phyloP scores from a whole-genome alignment of 2,113 vertebrate species.

The Plecturocebus donacophilus region DNA sequence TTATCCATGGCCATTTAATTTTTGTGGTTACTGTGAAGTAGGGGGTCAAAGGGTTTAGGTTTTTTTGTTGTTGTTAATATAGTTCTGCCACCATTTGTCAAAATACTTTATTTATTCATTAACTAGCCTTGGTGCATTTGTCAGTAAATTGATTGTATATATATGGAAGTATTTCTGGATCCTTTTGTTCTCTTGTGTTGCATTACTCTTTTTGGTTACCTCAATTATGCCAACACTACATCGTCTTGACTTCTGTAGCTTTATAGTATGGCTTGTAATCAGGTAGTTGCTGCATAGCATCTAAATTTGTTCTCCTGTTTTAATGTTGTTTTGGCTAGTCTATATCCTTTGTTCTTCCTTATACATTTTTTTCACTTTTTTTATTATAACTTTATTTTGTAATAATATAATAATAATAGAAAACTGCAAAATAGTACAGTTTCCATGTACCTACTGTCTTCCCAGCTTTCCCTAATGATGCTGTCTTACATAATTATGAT shows the following conservation, averaged over 20 bases:
- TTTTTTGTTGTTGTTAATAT: not conserved
- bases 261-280: not conserved
- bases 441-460: not conserved
- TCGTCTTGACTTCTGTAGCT: not conserved
- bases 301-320: not conserved
- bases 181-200: not conserved
- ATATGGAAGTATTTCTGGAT: not conserved
- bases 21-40: not conserved
- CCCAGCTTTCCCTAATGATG: not conserved
- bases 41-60: not conserved
- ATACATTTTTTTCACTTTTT: not conserved
- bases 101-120: constrained; percentile 1
- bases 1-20: not conserved
- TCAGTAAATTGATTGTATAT: not conserved
- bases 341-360: not conserved
- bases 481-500: not conserved
- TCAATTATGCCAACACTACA: not conserved
- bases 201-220: not conserved
- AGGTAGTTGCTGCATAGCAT: not conserved
- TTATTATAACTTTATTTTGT: constrained; percentile 4
- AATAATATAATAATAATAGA: not conserved
- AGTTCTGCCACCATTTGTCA: not conserved
- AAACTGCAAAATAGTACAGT: not conserved
- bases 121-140: not conserved
- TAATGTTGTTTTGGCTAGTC: not conserved